These are phyloP conservation scores for Aleiodes sp. DNA, from an alignment of 1,140 invertebrate species.

Conservation along the genomic window DNA sequence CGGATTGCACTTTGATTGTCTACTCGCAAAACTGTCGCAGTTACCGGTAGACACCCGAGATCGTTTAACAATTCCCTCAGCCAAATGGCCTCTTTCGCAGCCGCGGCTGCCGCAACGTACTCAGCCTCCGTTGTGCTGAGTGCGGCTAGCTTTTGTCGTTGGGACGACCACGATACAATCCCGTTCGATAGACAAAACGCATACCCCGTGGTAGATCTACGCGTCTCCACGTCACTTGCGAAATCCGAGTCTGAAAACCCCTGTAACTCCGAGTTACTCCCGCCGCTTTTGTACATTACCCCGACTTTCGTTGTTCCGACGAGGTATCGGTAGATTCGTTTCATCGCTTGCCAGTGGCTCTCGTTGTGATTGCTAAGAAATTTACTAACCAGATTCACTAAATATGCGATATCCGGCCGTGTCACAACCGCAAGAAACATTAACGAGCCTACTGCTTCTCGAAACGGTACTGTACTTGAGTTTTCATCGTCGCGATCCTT, in stretches of 20 bases:
- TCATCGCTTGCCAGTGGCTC: neutral
- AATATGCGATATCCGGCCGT: neutral
- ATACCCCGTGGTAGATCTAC: slow-evolving; percentile 16
- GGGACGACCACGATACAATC: neutral
- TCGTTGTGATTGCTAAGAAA: neutral
- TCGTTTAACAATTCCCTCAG: slow-evolving; percentile 39
- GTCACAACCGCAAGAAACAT: neutral
- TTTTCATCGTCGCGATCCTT: neutral
- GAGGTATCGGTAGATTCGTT: neutral
- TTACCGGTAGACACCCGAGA: slow-evolving; percentile 35
- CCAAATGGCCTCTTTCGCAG: slow-evolving; percentile 54
- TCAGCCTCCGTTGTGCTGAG: slow-evolving; percentile 64
- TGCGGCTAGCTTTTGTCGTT: neutral
- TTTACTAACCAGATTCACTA: neutral
- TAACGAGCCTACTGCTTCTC: neutral
- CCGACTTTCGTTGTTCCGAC: neutral
- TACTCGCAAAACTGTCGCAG: neutral
- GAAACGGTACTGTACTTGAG: neutral
- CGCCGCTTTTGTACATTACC: neutral
- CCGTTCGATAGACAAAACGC: neutral
- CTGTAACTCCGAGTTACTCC: neutral
- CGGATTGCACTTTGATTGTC: slow-evolving; percentile 56
- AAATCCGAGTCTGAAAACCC: slow-evolving; percentile 20
- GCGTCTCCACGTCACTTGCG: slow-evolving; percentile 41
- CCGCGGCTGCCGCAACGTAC: slow-evolving; percentile 57